These are phyloP conservation scores for Beroe ovata DNA, from an alignment of 37 sponge, comb jelly and placozoan genomes.

Conservation along the genomic window DNA sequence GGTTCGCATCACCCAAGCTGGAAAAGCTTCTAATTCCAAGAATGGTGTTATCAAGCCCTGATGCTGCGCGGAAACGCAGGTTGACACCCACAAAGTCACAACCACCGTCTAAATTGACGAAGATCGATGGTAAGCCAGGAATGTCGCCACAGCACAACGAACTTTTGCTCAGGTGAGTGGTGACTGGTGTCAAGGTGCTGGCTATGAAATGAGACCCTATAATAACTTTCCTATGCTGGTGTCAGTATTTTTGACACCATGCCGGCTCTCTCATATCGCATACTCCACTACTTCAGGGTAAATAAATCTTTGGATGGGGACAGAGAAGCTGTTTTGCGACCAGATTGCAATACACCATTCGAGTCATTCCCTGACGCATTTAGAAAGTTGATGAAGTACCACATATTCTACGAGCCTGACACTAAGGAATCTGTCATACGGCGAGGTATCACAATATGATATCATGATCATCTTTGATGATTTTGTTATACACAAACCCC, in stretches of 20 bases:
- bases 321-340: neutral
- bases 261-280: no score
- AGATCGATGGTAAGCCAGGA: neutral
- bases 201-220: no score
- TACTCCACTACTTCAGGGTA: slow-evolving; percentile 12
- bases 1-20: no score
- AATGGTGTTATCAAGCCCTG: no score
- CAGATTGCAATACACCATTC: slow-evolving; percentile 21
- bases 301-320: slow-evolving; percentile 28
- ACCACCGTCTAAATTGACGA: neutral
- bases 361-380: slow-evolving; percentile 32
- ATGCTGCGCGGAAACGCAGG: neutral
- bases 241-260: no score
- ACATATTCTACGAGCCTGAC: slow-evolving; percentile 44
- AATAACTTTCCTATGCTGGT: no score
- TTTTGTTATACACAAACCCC: no score
- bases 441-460: no score
- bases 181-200: no score
- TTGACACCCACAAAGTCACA: slow-evolving; percentile 1
- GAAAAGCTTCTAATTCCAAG: neutral
- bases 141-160: slow-evolving; percentile 6
- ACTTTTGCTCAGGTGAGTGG: neutral
- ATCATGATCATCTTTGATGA: no score
- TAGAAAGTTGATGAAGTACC: slow-evolving; percentile 29
- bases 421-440: neutral